Evolutionary conservation across 2,888 invertebrate genomes (phyloP), one percentile per base, ranked within the genome.

Genomic region (Nipponacmea schrenckii): DNA sequence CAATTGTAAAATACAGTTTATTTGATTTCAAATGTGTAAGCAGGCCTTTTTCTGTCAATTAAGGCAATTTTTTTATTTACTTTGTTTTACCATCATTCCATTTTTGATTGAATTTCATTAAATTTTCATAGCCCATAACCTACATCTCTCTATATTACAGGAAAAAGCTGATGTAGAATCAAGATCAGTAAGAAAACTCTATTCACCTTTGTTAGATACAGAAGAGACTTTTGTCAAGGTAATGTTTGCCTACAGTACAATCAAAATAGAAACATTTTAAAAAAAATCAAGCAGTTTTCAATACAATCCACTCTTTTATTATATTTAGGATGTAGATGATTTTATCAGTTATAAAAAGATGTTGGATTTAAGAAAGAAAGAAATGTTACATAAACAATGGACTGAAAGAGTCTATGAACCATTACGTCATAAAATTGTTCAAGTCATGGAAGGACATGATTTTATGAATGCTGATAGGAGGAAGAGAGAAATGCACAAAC

Each of bases 301-400:
- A 31, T 5, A 31, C 31, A 31, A 39, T 5, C 10, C 10, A 2
- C 10, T 68, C 20, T 39, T 39, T 10, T 10, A 39, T 39, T 39
- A 8, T 7, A 39, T 74, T 3, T 65, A 86, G 86, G 84, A 85
- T 71, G 68, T 85, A 8, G 84, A 81, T 31, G 77, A 79, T 7
- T 80, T 77, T 68, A 72, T 86, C 14, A 72, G 69, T 8, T 71
- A 78, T 46, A 81, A 83, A 69, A 83, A 85, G 26, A 69, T 83
- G 15, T 79, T 81, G 63, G 80, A 81, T 45, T 77, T 83, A 44
- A 73, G 87, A 27, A 87, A 85, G 75, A 86, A 83, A 71, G 88
- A 88, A 72, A 78, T 87, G 45, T 79, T 88, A 20, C 87, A 88
- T 73, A 87, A 86, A 73, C 83, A 81, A 68, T 88, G 88, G 88